Evolutionary conservation across 1,140 invertebrate species (phyloP).

Genomic region (Lamellibrachia luymesi): DNA sequence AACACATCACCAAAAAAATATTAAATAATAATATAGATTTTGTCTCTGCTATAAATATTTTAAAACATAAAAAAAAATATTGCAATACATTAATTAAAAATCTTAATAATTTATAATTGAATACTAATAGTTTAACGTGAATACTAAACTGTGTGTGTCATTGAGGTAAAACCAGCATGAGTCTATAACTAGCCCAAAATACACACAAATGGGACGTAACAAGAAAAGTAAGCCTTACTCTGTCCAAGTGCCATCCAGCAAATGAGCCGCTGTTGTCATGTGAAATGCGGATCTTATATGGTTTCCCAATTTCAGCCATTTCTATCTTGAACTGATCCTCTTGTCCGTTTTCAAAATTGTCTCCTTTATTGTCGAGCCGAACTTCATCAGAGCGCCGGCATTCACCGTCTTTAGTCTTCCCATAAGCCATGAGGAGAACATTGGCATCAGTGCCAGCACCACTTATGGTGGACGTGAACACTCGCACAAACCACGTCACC

Average conservation of each 20-base stretch:
- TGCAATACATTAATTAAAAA: too few relatives aligned
- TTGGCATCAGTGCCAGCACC: slow-evolving; percentile 56
- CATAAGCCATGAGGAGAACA: slow-evolving; percentile 50
- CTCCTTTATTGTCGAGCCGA: slow-evolving; percentile 45
- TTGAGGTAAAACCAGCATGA: too few relatives aligned
- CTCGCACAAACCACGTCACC: slow-evolving; percentile 48
- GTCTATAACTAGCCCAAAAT: too few relatives aligned
- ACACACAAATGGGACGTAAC: too few relatives aligned
- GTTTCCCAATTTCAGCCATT: slow-evolving; percentile 46
- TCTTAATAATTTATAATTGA: too few relatives aligned
- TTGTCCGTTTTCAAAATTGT: slow-evolving; percentile 52
- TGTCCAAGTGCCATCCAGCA: slow-evolving; percentile 54
- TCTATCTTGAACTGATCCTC: slow-evolving; percentile 51
- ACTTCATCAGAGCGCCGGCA: slow-evolving; percentile 50
- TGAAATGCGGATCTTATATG: slow-evolving; percentile 53
- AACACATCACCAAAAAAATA: not conserved
- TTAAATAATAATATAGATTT: not conserved
- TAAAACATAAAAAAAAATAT: too few relatives aligned
- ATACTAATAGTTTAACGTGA: too few relatives aligned
- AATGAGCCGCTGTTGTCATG: slow-evolving; percentile 52
- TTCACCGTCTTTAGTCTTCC: slow-evolving; percentile 35
- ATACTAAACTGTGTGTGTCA: too few relatives aligned
- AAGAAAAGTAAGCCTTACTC: slow-evolving; percentile 33
- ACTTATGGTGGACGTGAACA: slow-evolving; percentile 50
- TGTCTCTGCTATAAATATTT: too few relatives aligned